Evolutionary conservation across 2,888 invertebrate genomes (phyloP).

Genomic region (Bhutanitis thaidina): DNA sequence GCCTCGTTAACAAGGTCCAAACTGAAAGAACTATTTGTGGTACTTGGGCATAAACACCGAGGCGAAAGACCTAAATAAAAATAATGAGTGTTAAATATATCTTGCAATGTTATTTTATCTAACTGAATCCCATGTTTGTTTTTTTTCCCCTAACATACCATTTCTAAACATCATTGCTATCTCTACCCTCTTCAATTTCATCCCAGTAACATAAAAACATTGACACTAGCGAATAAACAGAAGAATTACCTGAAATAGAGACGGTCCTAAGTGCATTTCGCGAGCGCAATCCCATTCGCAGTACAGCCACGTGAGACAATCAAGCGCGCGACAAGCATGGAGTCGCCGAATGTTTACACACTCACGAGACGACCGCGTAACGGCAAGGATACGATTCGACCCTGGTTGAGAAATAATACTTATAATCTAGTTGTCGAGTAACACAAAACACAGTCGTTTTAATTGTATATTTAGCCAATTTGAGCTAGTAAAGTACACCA

Average conservation of each 20-base stretch:
- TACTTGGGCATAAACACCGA: too few relatives aligned
- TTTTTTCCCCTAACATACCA: slow-evolving; percentile 2
- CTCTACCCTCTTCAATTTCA: slow-evolving; percentile 21
- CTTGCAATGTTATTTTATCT: neutral
- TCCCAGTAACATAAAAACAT: slow-evolving; percentile 20
- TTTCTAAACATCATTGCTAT: slow-evolving; percentile 6
- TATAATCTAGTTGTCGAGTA: too few relatives aligned
- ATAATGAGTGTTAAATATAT: too few relatives aligned
- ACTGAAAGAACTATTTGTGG: too few relatives aligned
- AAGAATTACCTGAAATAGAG: slow-evolving; percentile 30
- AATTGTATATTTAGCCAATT: too few relatives aligned
- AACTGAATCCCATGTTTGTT: slow-evolving; percentile 2
- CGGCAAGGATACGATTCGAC: neutral
- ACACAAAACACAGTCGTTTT: too few relatives aligned
- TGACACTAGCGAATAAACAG: slow-evolving; percentile 25
- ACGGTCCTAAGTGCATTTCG: slow-evolving; percentile 30
- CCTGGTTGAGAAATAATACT: too few relatives aligned
- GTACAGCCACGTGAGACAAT: slow-evolving; percentile 36
- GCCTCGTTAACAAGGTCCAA: too few relatives aligned
- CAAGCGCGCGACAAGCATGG: slow-evolving; percentile 22
- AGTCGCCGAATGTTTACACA: slow-evolving; percentile 1
- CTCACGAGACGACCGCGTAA: neutral
- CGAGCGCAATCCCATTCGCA: slow-evolving; percentile 33
- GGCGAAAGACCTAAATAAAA: too few relatives aligned
- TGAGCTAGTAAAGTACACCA: too few relatives aligned